Percentiles rank a stretch among this genome's conserved stretches.
Evolutionary conservation across 1,140 invertebrate species (phyloP).

Genomic region (Cheumatopsyche charites): DNA sequence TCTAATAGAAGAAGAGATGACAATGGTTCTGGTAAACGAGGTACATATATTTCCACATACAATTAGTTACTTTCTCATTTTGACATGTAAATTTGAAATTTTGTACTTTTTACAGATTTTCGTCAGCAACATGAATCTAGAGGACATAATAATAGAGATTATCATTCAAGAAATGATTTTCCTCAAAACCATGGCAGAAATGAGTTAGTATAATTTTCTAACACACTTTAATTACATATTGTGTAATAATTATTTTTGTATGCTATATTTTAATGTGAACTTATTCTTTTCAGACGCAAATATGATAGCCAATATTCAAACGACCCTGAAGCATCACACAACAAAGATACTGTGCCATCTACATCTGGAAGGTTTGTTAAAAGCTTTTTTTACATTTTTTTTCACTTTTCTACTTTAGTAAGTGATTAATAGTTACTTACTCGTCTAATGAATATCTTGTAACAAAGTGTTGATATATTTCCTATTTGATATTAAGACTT

Average conservation of each 20-base stretch:
- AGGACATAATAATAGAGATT: background rate
- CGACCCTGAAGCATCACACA: background rate
- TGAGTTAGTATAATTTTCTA: slow-evolving; percentile 7
- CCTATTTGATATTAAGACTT: no score
- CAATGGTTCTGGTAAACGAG: background rate
- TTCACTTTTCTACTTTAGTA: no score
- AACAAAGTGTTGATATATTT: no score
- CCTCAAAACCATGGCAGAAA: background rate
- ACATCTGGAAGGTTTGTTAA: slow-evolving; percentile 8
- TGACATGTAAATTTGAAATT: background rate
- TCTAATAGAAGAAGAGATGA: slow-evolving; percentile 7
- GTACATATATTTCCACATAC: no score
- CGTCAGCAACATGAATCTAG: background rate
- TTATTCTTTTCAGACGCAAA: slow-evolving; percentile 10
- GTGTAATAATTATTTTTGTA: background rate
- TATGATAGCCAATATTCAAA: slow-evolving; percentile 4
- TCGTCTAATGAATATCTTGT: no score
- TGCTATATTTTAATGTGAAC: background rate
- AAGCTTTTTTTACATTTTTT: background rate
- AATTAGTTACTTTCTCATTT: no score
- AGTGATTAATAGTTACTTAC: no score
- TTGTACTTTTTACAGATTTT: background rate
- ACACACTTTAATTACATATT: background rate
- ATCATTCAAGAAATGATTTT: background rate
- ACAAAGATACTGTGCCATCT: background rate